Evolutionary conservation across 2,888 invertebrate species (phyloP), one percentile per base, ranked within the genome.

Genomic region (Stenotaenia linearis): DNA sequence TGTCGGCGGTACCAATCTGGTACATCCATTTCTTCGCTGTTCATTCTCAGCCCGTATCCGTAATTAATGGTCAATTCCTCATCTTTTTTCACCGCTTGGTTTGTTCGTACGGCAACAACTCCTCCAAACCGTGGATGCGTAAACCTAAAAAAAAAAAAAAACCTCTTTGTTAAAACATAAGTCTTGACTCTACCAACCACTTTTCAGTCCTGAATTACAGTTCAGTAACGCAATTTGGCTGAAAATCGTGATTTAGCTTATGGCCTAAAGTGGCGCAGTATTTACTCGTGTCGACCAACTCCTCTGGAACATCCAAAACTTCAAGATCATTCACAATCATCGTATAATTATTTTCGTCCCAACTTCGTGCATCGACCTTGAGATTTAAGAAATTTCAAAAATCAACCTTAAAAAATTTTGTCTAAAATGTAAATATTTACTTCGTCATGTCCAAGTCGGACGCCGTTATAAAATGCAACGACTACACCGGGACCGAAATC

Each of bases 391-490:
- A 21, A 77, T 21, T 12, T 40, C 25, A 77, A 5, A 5, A 32
- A 3, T n/a, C 30, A 37, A 35, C 10, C 37, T 1, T 18, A 2
- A 1, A 32, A 2, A 4, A 7, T 21, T 30, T 32, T 75, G 4
- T 37, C n/a, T 23, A 23, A 4, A 21, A 12, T 12, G n/a, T 1
- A 28, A 12, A 23, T 25, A 23, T 75, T 40, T 45, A 77, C 77
- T 25, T 78, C 37, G 28, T 50, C 56, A 35, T 40, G 40, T 10
- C 45, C 74, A 12, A 80, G 30, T 32, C 79, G 9, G 78, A 78
- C 78, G 82, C 82, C 69, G 84, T 78, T 80, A 45, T 81, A 81
- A 56, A 81, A 81, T 15, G 76, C 35, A 2, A 80, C 40, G 9
- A 81, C 28, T 18, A 77, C 78, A 18, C 75, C 75, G 21, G 80